A percentile compares a stretch with the other conserved stretches of the same genome.
These are phyloP conservation scores for Drosophila melanica DNA, from an alignment of 1,140 invertebrate species.

Conservation along the genomic window DNA sequence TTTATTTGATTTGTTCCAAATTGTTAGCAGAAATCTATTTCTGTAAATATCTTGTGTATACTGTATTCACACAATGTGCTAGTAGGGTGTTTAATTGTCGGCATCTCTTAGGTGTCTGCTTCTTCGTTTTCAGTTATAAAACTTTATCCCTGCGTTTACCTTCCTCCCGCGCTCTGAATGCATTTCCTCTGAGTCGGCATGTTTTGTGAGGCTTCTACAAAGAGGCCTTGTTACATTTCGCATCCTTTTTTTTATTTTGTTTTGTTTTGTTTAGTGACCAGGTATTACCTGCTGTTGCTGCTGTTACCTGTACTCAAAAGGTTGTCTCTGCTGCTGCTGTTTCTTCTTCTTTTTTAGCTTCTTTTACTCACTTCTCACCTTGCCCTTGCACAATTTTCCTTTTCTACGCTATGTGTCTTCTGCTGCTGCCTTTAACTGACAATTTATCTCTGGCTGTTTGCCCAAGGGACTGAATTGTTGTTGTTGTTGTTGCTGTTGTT, in stretches of 20 bases:
- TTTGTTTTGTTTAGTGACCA: neutral
- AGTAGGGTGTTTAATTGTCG: neutral
- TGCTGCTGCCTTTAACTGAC: constrained; percentile 67
- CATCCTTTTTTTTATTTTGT: constrained; percentile 36
- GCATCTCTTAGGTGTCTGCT: neutral
- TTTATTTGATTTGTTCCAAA: no score
- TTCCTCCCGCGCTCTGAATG: constrained; percentile 12
- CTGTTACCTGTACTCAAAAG: constrained; percentile 43
- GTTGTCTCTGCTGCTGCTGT: constrained; percentile 2
- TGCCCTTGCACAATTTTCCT: constrained; percentile 71
- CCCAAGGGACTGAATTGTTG: constrained; percentile 50
- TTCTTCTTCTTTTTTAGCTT: neutral
- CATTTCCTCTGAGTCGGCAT: constrained; percentile 56
- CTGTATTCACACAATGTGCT: neutral
- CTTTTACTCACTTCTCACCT: constrained; percentile 35
- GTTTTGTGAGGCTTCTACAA: constrained; percentile 25
- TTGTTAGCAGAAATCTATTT: no score
- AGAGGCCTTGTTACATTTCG: constrained; percentile 44
- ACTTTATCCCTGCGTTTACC: neutral
- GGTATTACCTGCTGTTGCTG: constrained; percentile 19
- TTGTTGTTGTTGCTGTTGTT: constrained; percentile 53
- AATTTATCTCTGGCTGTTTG: constrained; percentile 68
- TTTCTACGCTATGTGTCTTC: constrained; percentile 29
- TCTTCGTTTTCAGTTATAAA: neutral
- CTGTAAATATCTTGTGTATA: no score